phyloP scores from a whole-genome alignment of 2,113 vertebrate species.

The Pterophyllum scalare region DNA sequence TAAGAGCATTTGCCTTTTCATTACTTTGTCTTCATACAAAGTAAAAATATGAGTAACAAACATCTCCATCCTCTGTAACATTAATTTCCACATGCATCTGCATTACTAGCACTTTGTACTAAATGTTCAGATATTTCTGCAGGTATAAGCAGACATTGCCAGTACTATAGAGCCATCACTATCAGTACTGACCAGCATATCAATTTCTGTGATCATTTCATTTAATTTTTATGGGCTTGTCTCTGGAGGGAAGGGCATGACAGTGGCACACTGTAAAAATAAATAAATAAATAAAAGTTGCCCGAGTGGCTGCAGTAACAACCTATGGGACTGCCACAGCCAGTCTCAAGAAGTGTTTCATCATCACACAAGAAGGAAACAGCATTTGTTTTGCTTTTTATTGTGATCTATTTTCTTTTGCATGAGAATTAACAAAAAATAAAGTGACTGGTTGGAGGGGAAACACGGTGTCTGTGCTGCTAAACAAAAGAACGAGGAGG shows the following conservation, averaged over 20 bases:
- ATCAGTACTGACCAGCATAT: background rate
- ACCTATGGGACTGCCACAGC: background rate
- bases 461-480: background rate
- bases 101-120: constrained; percentile 16
- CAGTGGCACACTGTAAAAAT: background rate
- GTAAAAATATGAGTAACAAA: constrained; percentile 22
- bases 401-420: background rate
- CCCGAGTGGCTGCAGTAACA: constrained; percentile 11
- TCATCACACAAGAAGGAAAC: background rate
- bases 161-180: background rate
- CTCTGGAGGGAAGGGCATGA: background rate
- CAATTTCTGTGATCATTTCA: constrained; percentile 37
- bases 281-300: background rate
- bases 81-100: constrained; percentile 28
- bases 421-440: background rate
- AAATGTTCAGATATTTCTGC: background rate
- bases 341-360: background rate
- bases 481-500: constrained; percentile 37
- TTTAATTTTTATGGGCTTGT: constrained; percentile 10
- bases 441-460: background rate
- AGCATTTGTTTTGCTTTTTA: constrained; percentile 9
- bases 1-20: constrained; percentile 16
- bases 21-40: constrained; percentile 17
- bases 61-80: background rate
- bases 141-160: background rate